These are phyloP conservation scores for Uloborus plumipes DNA, from an alignment of 2,888 invertebrate species.

Conservation along the genomic window DNA sequence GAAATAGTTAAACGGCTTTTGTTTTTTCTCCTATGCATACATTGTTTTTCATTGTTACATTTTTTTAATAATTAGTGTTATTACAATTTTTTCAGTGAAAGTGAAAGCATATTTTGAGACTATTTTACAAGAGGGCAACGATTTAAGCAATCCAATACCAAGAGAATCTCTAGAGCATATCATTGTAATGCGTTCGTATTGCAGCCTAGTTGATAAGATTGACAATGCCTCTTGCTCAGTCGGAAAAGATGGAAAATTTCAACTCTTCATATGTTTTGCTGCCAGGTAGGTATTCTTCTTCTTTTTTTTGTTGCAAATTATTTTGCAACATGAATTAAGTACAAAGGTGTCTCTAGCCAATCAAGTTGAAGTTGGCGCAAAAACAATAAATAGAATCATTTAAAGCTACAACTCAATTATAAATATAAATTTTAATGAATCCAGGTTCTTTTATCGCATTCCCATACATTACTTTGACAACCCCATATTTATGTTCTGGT, in stretches of 20 bases:
- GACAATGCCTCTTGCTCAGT: constrained; percentile 85
- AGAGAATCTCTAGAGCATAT: constrained; percentile 71
- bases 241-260: constrained; percentile 98
- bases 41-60: neutral
- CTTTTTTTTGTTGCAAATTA: neutral
- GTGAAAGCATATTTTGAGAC: constrained; percentile 71
- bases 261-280: constrained; percentile 93
- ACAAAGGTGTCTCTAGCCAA: neutral
- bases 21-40: too few relatives aligned
- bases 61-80: neutral
- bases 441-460: too few relatives aligned
- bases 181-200: constrained; percentile 88
- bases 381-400: too few relatives aligned
- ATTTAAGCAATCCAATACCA: constrained; percentile 49
- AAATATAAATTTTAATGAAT: too few relatives aligned
- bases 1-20: too few relatives aligned
- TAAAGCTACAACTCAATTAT: too few relatives aligned
- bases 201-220: constrained; percentile 90
- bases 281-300: constrained; percentile 78
- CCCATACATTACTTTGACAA: too few relatives aligned
- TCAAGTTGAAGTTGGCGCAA: too few relatives aligned
- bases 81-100: constrained; percentile 75
- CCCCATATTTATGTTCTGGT: too few relatives aligned
- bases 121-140: constrained; percentile 70
- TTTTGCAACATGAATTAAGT: neutral